These are phyloP conservation scores for Hucho hucho DNA, from an alignment of 2,113 vertebrate species.

Conservation along the genomic window DNA sequence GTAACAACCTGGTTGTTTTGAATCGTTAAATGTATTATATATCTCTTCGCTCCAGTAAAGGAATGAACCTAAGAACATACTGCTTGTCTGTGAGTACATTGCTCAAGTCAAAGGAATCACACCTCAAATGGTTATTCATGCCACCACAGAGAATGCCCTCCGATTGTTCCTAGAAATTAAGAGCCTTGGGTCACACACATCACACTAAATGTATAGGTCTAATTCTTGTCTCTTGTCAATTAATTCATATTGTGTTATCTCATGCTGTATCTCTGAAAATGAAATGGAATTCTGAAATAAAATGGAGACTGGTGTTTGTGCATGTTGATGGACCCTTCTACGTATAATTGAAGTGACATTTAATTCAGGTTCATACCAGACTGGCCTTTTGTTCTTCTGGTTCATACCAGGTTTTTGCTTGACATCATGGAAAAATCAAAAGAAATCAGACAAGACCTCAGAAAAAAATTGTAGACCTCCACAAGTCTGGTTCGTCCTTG, in stretches of 20 bases:
- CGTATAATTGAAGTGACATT: not conserved
- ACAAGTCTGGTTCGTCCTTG: too few relatives aligned
- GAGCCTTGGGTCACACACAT: not conserved
- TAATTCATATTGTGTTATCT: not conserved
- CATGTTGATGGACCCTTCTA: not conserved
- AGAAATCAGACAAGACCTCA: too few relatives aligned
- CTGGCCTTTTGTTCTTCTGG: conserved; percentile 38
- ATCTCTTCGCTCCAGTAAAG: conserved; percentile 42
- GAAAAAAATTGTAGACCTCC: too few relatives aligned
- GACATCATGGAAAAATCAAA: too few relatives aligned
- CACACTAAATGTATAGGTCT: too few relatives aligned
- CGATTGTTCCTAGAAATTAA: conserved; percentile 59
- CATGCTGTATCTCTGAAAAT: not conserved
- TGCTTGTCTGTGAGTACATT: conserved; percentile 48
- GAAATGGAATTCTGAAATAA: not conserved
- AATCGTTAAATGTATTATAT: not conserved
- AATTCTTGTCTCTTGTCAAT: too few relatives aligned
- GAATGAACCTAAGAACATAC: conserved; percentile 58
- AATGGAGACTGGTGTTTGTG: not conserved
- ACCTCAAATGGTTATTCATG: conserved; percentile 45
- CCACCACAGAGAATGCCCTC: conserved; percentile 53
- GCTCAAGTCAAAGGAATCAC: conserved; percentile 54
- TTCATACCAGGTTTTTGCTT: too few relatives aligned
- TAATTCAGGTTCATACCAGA: conserved; percentile 45
- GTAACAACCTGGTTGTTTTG: not conserved